Evolutionary conservation across 2,888 invertebrate species (phyloP), one percentile per base, ranked within the genome.

Genomic region (Scotopteryx bipunctaria): DNA sequence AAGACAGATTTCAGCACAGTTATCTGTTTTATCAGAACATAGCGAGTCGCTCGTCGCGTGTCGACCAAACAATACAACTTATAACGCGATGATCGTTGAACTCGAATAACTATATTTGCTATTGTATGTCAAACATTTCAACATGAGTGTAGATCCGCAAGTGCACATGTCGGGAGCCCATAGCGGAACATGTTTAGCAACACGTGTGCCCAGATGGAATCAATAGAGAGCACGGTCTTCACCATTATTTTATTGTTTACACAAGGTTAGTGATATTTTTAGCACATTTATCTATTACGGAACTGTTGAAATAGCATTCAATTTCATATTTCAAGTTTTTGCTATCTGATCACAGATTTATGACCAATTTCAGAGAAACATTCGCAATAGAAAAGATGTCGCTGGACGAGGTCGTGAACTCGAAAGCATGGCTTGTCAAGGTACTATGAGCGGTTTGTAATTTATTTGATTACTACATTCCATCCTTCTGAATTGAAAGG

Each of bases 21-120:
- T 89, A 89, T 89, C 88, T 83, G 62, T 68, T 77, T 86, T 87
- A 88, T 89, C 89, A 86, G 76, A 82, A 74, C 83, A 77, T 76
- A 75, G 78, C 69, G 80, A 73, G 71, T 71, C 69, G 76, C 69
- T 66, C 63, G 71, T 66, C 66, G 69, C 71, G 70, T 76, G 78
- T 78, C 76, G 78, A 69, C 66, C 69, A 64, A 76, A 78, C 74
- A 76, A 77, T 71, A 53, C 47, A 73, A 64, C 59, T 75, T 76
- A 71, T 67, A 73, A 44, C 40, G 43, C 43, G 33, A 54, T 54
- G 54, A 64, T 46, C 50, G 41, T 38, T 45, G 17, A 23, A 48
- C 47, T 48, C 14, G 29, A 31, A 36, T 46, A 61, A 61, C 54
- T 66, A 62, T 66, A 66, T 67, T 67, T 66, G 61, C 66, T 61